These are phyloP conservation scores for Zenarchopterus dispar DNA, from an alignment of 2,797 vertebrate species.

Conservation along the genomic window DNA sequence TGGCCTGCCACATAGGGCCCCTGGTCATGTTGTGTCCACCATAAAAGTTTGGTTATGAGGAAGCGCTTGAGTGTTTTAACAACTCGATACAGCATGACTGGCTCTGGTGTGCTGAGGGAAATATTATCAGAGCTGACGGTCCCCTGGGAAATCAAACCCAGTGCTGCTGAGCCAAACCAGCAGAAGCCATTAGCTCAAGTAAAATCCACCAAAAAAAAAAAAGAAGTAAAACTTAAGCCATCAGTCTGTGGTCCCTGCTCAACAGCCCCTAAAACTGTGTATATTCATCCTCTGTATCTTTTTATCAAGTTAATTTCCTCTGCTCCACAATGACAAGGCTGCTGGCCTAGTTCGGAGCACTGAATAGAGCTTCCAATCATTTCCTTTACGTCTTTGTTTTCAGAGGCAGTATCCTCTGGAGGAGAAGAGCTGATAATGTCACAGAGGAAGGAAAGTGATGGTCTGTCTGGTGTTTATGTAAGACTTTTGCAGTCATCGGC, in stretches of 20 bases:
- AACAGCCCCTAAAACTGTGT: constrained; percentile 10
- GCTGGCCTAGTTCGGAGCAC: constrained; percentile 45
- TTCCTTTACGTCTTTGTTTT: constrained; percentile 61
- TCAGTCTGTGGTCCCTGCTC: constrained; percentile 13
- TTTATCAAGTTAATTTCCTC: constrained; percentile 54
- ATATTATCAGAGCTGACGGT: not conserved
- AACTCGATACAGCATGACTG: not conserved
- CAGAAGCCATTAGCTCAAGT: not conserved
- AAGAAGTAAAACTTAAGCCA: constrained; percentile 21
- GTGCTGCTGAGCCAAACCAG: constrained; percentile 4
- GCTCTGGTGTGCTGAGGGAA: constrained; percentile 15
- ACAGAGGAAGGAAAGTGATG: constrained; percentile 56
- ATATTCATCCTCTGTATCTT: constrained; percentile 23
- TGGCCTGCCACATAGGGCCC: constrained; percentile 50
- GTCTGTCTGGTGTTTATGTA: constrained; percentile 59
- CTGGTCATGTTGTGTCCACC: constrained; percentile 35
- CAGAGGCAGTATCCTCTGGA: constrained; percentile 34
- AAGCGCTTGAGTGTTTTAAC: constrained; percentile 28
- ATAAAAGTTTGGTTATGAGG: constrained; percentile 39
- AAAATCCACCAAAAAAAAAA: constrained; percentile 5
- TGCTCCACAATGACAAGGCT: constrained; percentile 22
- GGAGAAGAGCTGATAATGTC: constrained; percentile 50
- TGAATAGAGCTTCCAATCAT: constrained; percentile 28
- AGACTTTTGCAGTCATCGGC: constrained; percentile 51
- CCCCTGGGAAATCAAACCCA: constrained; percentile 40